Conservation (phyloP, 2,113 vertebrate genomes). For the Menura novaehollandiae region DNA sequence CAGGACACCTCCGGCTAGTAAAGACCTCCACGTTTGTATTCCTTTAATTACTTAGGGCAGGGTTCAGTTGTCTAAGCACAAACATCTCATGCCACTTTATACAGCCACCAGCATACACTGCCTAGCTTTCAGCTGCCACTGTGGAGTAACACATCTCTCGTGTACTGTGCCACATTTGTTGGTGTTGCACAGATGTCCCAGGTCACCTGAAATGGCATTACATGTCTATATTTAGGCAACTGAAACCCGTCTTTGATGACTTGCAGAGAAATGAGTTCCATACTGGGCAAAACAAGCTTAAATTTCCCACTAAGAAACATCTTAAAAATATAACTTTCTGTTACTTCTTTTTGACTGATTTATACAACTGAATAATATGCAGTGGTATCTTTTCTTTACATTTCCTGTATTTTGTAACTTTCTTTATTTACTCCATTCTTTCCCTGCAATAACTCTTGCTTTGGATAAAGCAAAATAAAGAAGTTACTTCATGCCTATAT, state of each 20-base stretch:
- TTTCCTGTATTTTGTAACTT: not conserved
- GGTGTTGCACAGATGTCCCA: not conserved
- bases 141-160: not conserved
- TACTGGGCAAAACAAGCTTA: not conserved
- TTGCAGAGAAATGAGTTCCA: not conserved
- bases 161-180: not conserved
- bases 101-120: fast-evolving
- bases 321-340: not conserved
- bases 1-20: not conserved
- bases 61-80: not conserved
- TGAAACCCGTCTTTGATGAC: not conserved
- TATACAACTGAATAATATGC: not conserved
- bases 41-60: not conserved
- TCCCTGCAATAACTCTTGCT: not conserved
- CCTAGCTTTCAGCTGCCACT: not conserved
- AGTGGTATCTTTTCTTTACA: not conserved
- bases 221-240: not conserved
- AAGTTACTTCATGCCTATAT: not conserved
- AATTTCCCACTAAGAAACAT: not conserved
- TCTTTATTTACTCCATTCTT: not conserved
- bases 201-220: not conserved
- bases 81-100: not conserved
- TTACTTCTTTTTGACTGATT: not conserved
- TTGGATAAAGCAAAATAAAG: not conserved
- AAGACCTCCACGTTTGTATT: not conserved